Base-by-base conservation (phyloP, 1,140 invertebrate species). In the Saccostrea glomerata region DNA sequence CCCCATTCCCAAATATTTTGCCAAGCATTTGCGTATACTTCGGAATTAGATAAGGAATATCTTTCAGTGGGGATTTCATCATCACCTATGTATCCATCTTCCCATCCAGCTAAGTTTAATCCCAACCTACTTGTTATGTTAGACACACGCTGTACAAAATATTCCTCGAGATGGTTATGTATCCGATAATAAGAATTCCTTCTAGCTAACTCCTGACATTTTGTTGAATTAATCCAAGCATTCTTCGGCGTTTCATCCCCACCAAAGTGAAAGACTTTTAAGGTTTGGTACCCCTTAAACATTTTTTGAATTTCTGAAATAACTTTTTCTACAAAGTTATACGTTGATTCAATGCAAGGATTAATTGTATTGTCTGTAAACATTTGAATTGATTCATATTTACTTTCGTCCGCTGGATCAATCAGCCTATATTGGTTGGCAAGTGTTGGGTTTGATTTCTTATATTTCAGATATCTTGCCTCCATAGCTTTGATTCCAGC, bases 1-100 rank as follows among this genome's bases (percentile, higher is more conserved):
- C 91, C 91, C 92, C 91, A 92, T 86, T 94, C 94, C 92, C 91
- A 94, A 0, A 94, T 90, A 56, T 92, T 94, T 47, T 94, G 87
- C 94, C 94, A 95, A 3, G 92, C 90, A 87, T 94, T 92, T 23
- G 70, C 92, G 58, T 91, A 91, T 5, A 94, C 89, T 13, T 91
- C 84, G 11, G 30, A 17, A n/a, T 90, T 91, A 4, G 70, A 66
- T 36, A 89, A 70, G 6, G 30, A 60, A 11, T 60, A 84, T 77
- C 84, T 56, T 54, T 88, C 23, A 87, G 90, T 94, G 0, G 93
- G 93, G 2, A 85, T n/a, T 56, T 91, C 91, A 13, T 87, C 86
- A 12, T 60, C 55, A 5, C 88, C 83, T 85, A 92, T 90, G n/a
- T 94, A 82, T 0, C 92, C 94, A 77, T 94, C 94, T 73, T 94